Conservation (phyloP, 2,888 invertebrate species). For the Dorcus parallelipipedus region DNA sequence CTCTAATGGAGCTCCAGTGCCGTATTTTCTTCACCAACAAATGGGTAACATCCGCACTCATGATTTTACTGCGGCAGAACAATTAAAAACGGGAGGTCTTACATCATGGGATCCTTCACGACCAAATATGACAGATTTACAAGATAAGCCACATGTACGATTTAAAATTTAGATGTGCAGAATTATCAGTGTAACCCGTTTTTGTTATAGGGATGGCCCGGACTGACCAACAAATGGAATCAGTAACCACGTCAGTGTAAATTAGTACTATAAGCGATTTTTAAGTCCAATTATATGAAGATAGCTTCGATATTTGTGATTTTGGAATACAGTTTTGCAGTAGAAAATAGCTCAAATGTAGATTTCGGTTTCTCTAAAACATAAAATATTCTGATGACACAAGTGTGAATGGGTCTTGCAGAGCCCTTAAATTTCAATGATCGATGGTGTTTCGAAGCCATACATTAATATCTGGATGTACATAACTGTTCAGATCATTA, state of each 20-base stretch:
- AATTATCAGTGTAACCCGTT: constrained; percentile 8
- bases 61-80: constrained; percentile 38
- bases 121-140: constrained; percentile 41
- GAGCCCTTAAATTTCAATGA: neutral
- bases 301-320: constrained; percentile 46
- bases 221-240: constrained; percentile 50
- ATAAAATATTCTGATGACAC: constrained; percentile 11
- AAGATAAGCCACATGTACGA: constrained; percentile 45
- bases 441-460: constrained; percentile 12
- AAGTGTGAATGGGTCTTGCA: neutral
- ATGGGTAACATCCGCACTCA: constrained; percentile 34
- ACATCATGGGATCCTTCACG: constrained; percentile 39
- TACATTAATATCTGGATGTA: constrained; percentile 39
- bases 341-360: constrained; percentile 34
- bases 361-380: constrained; percentile 28
- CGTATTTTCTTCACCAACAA: constrained; percentile 28
- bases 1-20: constrained; percentile 37
- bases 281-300: constrained; percentile 43
- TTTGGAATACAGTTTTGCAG: constrained; percentile 46
- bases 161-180: constrained; percentile 2
- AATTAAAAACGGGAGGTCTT: constrained; percentile 37
- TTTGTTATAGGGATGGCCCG: constrained; percentile 52
- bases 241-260: constrained; percentile 21
- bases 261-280: constrained; percentile 42
- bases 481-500: constrained; percentile 31